Conservation (phyloP, 2,888 invertebrate species). For the Nomada lathburiana region DNA sequence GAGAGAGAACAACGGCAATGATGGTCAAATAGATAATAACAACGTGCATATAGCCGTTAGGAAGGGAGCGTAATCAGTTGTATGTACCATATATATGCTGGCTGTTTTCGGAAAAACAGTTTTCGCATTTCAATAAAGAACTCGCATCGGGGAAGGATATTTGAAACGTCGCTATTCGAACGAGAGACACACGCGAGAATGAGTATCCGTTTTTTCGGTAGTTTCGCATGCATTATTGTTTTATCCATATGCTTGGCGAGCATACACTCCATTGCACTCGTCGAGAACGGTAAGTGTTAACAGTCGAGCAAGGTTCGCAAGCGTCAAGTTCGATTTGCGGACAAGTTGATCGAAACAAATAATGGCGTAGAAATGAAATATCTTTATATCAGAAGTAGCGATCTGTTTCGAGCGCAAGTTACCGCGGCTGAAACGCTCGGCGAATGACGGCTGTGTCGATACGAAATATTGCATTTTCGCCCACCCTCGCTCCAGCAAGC, state of each 20-base stretch:
- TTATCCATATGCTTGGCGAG: constrained; percentile 33
- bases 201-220: constrained; percentile 11
- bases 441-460: too few relatives aligned
- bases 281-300: constrained; percentile 54
- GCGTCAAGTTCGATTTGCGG: background rate
- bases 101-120: constrained; percentile 72
- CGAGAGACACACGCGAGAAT: constrained; percentile 11
- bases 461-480: background rate
- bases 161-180: background rate
- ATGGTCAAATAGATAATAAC: constrained; percentile 66
- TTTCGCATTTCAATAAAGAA: constrained; percentile 69
- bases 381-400: too few relatives aligned
- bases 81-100: constrained; percentile 77
- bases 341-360: background rate
- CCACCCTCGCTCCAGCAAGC: background rate
- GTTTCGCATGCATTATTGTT: constrained; percentile 18
- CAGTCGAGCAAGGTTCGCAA: too few relatives aligned
- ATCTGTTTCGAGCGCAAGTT: too few relatives aligned
- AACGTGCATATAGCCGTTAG: constrained; percentile 46
- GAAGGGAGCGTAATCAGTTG: constrained; percentile 75
- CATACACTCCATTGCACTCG: background rate
- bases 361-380: too few relatives aligned
- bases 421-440: too few relatives aligned
- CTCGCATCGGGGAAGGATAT: constrained; percentile 13
- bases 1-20: constrained; percentile 33